Conservation (phyloP, 2,888 invertebrate species). For the Melieria picta region DNA sequence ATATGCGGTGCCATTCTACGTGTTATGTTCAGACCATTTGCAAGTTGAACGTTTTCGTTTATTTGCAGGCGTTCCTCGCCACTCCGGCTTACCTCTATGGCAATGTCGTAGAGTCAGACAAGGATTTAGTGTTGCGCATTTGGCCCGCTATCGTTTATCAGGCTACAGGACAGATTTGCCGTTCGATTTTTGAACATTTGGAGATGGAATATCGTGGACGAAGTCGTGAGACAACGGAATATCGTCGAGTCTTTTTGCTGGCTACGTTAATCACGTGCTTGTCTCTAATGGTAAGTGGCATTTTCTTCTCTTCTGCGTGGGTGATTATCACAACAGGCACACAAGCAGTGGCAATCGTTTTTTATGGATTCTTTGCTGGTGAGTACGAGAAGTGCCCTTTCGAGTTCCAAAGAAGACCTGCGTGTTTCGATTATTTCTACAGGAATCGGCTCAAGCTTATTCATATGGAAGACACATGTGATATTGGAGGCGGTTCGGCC, state of each 20-base stretch:
- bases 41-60: neutral
- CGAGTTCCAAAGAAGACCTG: neutral
- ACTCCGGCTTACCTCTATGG: conserved; percentile 65
- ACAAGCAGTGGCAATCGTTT: conserved; percentile 61
- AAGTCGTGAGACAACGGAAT: conserved; percentile 56
- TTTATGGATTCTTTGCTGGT: conserved; percentile 65
- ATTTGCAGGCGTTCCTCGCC: conserved; percentile 61
- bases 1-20: too few species aligned
- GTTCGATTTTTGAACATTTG: conserved; percentile 62
- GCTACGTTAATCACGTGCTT: conserved; percentile 61
- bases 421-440: neutral
- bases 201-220: conserved; percentile 60
- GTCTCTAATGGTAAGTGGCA: conserved; percentile 62
- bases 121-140: conserved; percentile 61
- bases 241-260: conserved; percentile 58
- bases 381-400: neutral
- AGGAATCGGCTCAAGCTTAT: conserved; percentile 64
- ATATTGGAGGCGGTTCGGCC: conserved; percentile 65
- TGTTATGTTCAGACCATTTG: too few species aligned
- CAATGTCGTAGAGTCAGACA: conserved; percentile 64
- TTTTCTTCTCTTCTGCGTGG: conserved; percentile 65
- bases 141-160: conserved; percentile 65
- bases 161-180: conserved; percentile 62
- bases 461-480: conserved; percentile 62
- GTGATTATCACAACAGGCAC: conserved; percentile 60